Percentiles rank a stretch among this genome's conserved stretches.
phyloP scores from a whole-genome alignment of 2,113 vertebrate species.

The Melanocharis versteri region DNA sequence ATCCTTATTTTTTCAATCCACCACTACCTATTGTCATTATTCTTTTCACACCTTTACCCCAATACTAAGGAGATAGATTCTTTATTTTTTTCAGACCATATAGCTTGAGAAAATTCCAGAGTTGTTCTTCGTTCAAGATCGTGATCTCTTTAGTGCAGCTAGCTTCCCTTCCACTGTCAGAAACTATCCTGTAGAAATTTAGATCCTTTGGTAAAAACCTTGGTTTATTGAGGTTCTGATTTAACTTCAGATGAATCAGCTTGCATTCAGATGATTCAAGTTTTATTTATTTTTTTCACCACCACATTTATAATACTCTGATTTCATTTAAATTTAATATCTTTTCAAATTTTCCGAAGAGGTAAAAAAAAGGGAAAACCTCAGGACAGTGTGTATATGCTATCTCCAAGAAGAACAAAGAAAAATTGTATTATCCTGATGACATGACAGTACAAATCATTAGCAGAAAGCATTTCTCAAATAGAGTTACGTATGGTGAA shows the following conservation, averaged over 20 bases:
- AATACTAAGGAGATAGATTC: background rate
- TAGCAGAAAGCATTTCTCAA: background rate
- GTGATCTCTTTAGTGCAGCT: background rate
- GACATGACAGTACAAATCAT: background rate
- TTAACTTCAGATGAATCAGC: background rate
- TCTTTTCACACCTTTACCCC: fast-evolving
- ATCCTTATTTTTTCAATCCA: background rate
- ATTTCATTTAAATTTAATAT: background rate
- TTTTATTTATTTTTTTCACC: background rate
- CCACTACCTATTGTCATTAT: background rate
- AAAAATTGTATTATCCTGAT: background rate
- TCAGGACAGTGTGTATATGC: background rate
- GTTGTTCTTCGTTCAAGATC: background rate
- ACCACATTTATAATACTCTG: background rate
- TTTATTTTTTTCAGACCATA: background rate
- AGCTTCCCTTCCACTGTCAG: background rate
- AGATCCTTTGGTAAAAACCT: background rate
- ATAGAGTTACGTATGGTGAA: background rate
- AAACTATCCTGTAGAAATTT: background rate
- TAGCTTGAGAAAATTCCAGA: background rate
- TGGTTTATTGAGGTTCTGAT: background rate
- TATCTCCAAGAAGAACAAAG: background rate
- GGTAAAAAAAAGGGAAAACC: background rate
- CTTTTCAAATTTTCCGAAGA: background rate
- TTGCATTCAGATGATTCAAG: background rate